A percentile compares a stretch with the other conserved stretches of the same genome.
These are phyloP conservation scores for Physocephala rufipes DNA, from an alignment of 2,888 invertebrate genomes.

Conservation along the genomic window DNA sequence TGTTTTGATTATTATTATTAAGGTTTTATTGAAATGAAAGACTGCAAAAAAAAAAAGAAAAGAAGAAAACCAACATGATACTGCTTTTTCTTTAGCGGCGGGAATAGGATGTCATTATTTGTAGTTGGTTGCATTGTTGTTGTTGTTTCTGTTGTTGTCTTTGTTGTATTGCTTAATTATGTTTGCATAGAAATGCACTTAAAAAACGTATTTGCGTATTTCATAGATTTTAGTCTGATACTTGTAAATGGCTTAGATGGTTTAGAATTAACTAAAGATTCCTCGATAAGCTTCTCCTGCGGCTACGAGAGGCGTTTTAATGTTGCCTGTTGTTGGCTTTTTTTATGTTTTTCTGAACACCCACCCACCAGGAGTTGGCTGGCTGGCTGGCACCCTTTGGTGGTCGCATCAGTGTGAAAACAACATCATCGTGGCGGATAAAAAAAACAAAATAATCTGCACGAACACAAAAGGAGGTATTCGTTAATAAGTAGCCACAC, in stretches of 20 bases:
- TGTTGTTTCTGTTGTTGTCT: background rate
- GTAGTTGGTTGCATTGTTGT: background rate
- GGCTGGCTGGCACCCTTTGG: too few species aligned
- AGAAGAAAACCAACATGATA: slow-evolving; percentile 32
- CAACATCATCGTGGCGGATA: slow-evolving; percentile 20
- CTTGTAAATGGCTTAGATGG: too few species aligned
- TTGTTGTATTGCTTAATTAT: slow-evolving; percentile 26
- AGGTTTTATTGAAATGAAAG: too few species aligned
- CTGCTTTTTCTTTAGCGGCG: background rate
- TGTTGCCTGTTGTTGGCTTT: too few species aligned
- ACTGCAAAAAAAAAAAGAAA: too few species aligned
- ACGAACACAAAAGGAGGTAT: slow-evolving; percentile 16
- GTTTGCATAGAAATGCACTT: slow-evolving; percentile 40
- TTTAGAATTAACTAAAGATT: too few species aligned
- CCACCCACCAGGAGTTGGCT: too few species aligned
- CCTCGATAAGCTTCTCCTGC: too few species aligned
- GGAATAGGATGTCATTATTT: slow-evolving; percentile 16
- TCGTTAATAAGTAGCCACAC: background rate
- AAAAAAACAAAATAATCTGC: slow-evolving; percentile 37
- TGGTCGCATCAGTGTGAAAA: too few species aligned
- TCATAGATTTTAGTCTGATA: background rate
- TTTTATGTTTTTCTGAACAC: too few species aligned
- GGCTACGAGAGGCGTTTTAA: too few species aligned
- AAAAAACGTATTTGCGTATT: slow-evolving; percentile 18
- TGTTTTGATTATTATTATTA: slow-evolving; percentile 31